Percentiles rank a stretch among this genome's conserved stretches.
Evolutionary conservation across 2,797 vertebrate species (phyloP).

Genomic region (Epinephelus malabaricus): DNA sequence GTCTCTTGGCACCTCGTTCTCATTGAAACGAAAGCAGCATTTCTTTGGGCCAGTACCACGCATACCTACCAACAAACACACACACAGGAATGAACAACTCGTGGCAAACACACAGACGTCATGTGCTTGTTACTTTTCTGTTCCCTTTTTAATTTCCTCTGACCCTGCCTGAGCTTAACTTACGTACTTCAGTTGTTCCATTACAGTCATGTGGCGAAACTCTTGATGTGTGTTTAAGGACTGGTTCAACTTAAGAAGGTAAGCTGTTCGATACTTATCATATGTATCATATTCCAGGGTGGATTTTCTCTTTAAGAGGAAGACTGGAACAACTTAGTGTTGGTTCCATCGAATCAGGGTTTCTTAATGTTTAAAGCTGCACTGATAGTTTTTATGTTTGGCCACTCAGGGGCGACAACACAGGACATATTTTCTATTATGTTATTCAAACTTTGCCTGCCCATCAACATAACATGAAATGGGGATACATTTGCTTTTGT

Average conservation of each 20-base stretch:
- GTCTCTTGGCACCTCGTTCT: conserved; percentile 3
- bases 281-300: background rate
- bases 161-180: background rate
- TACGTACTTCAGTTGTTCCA: background rate
- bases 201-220: background rate
- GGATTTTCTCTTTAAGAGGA: background rate
- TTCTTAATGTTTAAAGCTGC: background rate
- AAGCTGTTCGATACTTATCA: background rate
- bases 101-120: background rate
- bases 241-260: background rate
- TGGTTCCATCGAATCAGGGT: background rate
- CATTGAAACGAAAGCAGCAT: conserved; percentile 78
- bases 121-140: background rate
- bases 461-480: too few species aligned
- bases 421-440: background rate
- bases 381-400: background rate
- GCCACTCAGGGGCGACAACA: background rate
- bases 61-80: conserved; percentile 43
- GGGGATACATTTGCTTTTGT: too few species aligned
- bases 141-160: conserved; percentile 34
- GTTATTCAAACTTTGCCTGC: background rate
- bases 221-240: background rate
- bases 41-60: conserved; percentile 62
- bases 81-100: background rate
- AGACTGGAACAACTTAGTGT: background rate